Base-by-base conservation (phyloP, 2,888 invertebrate genomes). In the Melolontha melolontha region DNA sequence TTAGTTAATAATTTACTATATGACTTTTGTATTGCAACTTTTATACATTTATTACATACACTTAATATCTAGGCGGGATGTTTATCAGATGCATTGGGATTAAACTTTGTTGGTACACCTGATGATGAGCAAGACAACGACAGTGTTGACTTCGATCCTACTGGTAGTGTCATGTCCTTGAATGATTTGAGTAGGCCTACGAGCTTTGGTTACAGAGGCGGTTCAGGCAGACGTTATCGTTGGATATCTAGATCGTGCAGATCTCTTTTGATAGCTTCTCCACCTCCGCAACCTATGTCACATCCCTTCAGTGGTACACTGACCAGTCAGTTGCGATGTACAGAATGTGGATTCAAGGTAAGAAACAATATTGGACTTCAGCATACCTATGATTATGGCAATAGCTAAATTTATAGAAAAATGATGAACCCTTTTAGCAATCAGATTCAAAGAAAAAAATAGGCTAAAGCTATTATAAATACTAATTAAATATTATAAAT, bases 291-390 rank as follows among this genome's bases (percentile, higher is more conserved):
- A 71, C 80, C 81, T 5, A 80, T 84, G 41, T 84, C 87, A 8
- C 88, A 91, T 80, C 93, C 93, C 0, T 93, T 93, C 79, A 87
- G 89, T 68, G 93, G 93, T 22, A 87, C 92, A 34, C 84, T 93
- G 70, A 92, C 92, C 62, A 92, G 91, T 79, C 92, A 93, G 83
- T 85, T 93, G 55, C 86, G 90, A 69, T 94, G 94, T 79, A 89
- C 89, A 40, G 87, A 87, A 64, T 94, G 93, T 81, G 88, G 89
- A 51, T 87, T 87, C 80, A 90, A 90, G 85, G 91, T 90, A 76
- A 78, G 74, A 27, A 22, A 22, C 22, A 22, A 22, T 22, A 22
- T 22, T 22, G 4, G 22, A 22, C 22, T 22, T 22, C 22, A 22
- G n/a, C n/a, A n/a, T n/a, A n/a, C n/a, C n/a, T n/a, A n/a, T n/a